Percentiles rank a stretch among this genome's conserved stretches.
These are phyloP conservation scores for Pilophorus perplexus DNA, from an alignment of 2,888 invertebrate genomes.

Conservation along the genomic window DNA sequence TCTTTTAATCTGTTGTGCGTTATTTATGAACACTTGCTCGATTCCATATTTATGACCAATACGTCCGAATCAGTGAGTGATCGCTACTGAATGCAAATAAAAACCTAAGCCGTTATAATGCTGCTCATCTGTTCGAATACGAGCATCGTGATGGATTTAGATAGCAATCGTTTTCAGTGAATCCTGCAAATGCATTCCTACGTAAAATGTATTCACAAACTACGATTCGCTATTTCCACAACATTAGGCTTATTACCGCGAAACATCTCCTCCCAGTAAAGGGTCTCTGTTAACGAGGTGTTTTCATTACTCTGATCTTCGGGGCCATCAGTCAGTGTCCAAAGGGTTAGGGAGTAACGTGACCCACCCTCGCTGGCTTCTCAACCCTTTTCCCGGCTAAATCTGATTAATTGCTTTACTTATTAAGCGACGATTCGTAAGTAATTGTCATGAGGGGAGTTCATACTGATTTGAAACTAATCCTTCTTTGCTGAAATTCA, in stretches of 20 bases:
- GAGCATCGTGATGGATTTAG: too few relatives aligned
- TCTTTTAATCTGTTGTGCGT: conserved; percentile 41
- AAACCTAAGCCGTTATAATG: neutral
- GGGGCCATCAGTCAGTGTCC: conserved; percentile 38
- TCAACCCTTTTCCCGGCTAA: conserved; percentile 30
- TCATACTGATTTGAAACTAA: conserved; percentile 16
- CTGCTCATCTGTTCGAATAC: neutral
- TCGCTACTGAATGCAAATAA: conserved; percentile 3
- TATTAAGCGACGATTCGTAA: conserved; percentile 20
- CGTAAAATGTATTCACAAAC: conserved; percentile 4
- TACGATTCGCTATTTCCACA: conserved; percentile 24
- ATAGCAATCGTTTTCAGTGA: too few relatives aligned
- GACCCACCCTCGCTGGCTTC: conserved; percentile 14
- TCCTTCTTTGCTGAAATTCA: too few relatives aligned
- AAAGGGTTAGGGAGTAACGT: conserved; percentile 40
- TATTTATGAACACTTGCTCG: conserved; percentile 30
- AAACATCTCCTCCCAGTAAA: conserved; percentile 10
- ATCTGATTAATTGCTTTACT: conserved; percentile 39
- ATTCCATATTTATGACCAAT: conserved; percentile 41
- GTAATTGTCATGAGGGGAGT: conserved; percentile 4
- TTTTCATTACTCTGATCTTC: conserved; percentile 39
- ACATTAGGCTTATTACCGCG: conserved; percentile 35
- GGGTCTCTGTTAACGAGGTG: conserved; percentile 31
- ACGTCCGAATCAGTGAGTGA: conserved; percentile 28
- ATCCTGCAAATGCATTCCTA: too few relatives aligned